Base-by-base conservation (phyloP, 1,140 invertebrate genomes). In the Diachasma alloeum region DNA sequence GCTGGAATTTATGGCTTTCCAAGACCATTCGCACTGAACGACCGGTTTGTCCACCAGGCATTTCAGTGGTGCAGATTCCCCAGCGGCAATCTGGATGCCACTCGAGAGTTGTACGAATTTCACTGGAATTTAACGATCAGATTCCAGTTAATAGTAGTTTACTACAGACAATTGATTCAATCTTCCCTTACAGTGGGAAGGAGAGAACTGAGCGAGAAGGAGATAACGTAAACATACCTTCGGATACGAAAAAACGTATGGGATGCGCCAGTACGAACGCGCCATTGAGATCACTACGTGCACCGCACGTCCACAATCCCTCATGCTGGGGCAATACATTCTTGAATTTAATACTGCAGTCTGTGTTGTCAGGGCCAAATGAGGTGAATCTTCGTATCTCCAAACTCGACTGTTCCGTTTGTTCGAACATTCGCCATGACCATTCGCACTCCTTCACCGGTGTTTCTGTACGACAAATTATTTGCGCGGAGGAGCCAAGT, bases 231-330 rank as follows among this genome's bases (percentile, higher is more conserved):
- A 24, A n/a, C 46, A 24, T 79, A 88, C 88, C 87, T 84, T 87
- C 83, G 3, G 87, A 88, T 74, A 89, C 86, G 17, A 89, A 84
- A 59, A 89, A 85, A 76, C 83, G 80, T 53, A 88, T 79, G 0
- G 87, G 81, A 56, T 78, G 81, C 4, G 85, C 82, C 31, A 85
- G 83, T 0, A 81, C 80, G 74, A 89, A 89, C 0, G 85, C 83
- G 9, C 84, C 81, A 72, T 84, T 87, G 3, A 81, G 76, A 31
- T 83, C 73, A 26, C 79, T 82, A 11, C 86, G 82, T 24, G 86
- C 88, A 0, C 83, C 88, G 70, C 89, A 90, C 4, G 86, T 89
- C 89, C 89, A 90, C 53, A 87, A 81, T 24, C 89, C 88, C 78
- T 90, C 89, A 76, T 89, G 88, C 74, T 89, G 87, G 1, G 83